Base-by-base conservation (phyloP, 2,888 invertebrate species). In the Shargacucullia verbasci region DNA sequence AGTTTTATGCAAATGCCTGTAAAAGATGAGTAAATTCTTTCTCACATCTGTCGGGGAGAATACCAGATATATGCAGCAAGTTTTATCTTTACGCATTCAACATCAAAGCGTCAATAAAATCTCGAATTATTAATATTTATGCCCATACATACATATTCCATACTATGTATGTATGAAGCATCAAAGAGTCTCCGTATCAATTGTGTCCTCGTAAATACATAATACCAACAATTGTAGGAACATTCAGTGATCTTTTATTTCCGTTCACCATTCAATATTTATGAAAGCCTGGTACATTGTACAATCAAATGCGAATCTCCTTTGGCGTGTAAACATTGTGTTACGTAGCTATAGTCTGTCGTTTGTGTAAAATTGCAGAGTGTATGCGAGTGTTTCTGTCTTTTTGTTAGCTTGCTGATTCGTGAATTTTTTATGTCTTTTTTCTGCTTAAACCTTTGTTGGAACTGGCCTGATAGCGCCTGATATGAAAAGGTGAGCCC, bases 281-380 rank as follows among this genome's bases (percentile, higher is more conserved):
- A 73, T 72, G 61, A 59, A 63, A 39, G 45, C 52, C 67, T 71
- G 58, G 68, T 68, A 67, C 69, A 47, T 57, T 49, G 55, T 60
- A 59, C 45, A 58, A 60, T 59, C 64, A 58, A 66, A 62, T 57
- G 62, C 35, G 34, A 67, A 55, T 62, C 50, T 70, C 52, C 62
- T 61, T 71, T 61, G 69, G 70, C 67, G 81, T 81, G 79, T 79
- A 73, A 73, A 68, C 76, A 75, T 70, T 70, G 49, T 57, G 56
- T 56, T 58, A 53, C 53, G 63, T 70, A 65, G 76, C 66, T 70
- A 57, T 81, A 63, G 79, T 74, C 68, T 59, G 61, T 65, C 59
- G 63, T 56, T 58, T 59, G 14, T 45, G 12, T 35, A 14, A 47
- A 55, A 54, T 45, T 52, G 40, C 12, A 44, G 50, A 54, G 31